A percentile compares a stretch with the other conserved stretches of the same genome.
Conservation (phyloP, 2,888 invertebrate species). For the Platynereis dumerilii region DNA sequence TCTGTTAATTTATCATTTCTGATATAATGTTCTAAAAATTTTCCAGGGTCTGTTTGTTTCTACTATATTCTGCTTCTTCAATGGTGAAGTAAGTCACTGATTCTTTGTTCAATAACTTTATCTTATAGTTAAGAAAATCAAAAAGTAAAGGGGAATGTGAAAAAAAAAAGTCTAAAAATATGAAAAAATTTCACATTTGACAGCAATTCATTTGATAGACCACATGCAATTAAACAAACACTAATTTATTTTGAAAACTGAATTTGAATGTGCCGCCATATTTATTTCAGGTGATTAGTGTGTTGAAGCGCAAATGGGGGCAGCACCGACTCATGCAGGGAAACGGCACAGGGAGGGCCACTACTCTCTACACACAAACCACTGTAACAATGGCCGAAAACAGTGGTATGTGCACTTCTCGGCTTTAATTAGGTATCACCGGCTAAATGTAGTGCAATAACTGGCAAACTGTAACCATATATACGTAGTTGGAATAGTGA, state of each 20-base stretch:
- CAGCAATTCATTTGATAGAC: too few relatives aligned
- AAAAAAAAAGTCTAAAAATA: too few relatives aligned
- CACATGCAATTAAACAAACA: too few relatives aligned
- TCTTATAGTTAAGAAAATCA: too few relatives aligned
- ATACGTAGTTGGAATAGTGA: too few relatives aligned
- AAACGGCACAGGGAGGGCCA: slow-evolving; percentile 32
- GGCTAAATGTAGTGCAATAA: background rate
- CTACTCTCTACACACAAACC: slow-evolving; percentile 30
- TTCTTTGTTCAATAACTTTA: too few relatives aligned
- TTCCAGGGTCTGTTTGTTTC: slow-evolving; percentile 90
- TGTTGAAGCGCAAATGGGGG: slow-evolving; percentile 50
- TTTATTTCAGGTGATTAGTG: slow-evolving; percentile 46
- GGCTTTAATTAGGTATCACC: background rate
- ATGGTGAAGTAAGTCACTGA: slow-evolving; percentile 85
- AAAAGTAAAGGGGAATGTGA: too few relatives aligned
- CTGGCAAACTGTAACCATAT: too few relatives aligned
- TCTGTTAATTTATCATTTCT: too few relatives aligned
- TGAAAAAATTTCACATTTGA: too few relatives aligned
- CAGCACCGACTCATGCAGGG: slow-evolving; percentile 50
- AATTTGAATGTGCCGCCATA: background rate
- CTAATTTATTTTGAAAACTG: too few relatives aligned
- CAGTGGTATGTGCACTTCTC: slow-evolving; percentile 5
- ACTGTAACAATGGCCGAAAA: slow-evolving; percentile 29
- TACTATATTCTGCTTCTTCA: slow-evolving; percentile 80
- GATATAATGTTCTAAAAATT: too few relatives aligned